Base-by-base conservation (phyloP, 2,113 vertebrate species). In the Thermophis baileyi region DNA sequence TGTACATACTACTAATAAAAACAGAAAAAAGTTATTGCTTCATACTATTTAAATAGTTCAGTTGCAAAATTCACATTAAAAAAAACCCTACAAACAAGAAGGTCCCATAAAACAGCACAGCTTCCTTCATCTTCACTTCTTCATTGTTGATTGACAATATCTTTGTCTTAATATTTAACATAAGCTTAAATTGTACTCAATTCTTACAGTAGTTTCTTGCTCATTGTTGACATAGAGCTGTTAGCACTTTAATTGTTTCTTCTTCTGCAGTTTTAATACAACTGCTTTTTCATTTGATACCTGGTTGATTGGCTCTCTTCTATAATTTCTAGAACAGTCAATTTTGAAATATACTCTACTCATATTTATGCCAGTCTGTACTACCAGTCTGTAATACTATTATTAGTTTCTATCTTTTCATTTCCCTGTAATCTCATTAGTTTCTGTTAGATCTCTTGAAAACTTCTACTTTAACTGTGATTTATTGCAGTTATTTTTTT, bases 21-120 rank as follows among this genome's bases (percentile, higher is more conserved):
- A 93, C 95, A 97, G 93, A 93, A 91, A 94, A 93, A 90, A 54
- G 74, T 40, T 44, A 91, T 94, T 74, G 14, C 88, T 95, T 93
- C 95, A 93, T 95, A 51, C 81, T 94, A 87, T 63, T 96, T 94
- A 91, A 11, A 85, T 53, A 55, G 3, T 89, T 92, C 94, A 88
- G 95, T 93, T 95, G 91, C 50, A 91, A 92, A 94, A 81, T 86
- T 95, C 91, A 88, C 93, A 91, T 94, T 69, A 89, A 89, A n/a
- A 1, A 53, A 90, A 91, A 90, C 44, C 44, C 60, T 22, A 27
- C 63, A 94, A 40, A 0, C 40, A 55, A 93, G 93, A 94, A 94
- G 95, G 90, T 74, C 2, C 5, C 57, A 90, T 30, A 92, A 91
- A 53, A 86, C 47, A 44, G 49, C 51, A 50, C 44, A 40, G 74